Percentiles rank a stretch among this genome's conserved stretches.
These are phyloP conservation scores for Prietella phreatophila DNA, from an alignment of 2,113 vertebrate species.

Conservation along the genomic window DNA sequence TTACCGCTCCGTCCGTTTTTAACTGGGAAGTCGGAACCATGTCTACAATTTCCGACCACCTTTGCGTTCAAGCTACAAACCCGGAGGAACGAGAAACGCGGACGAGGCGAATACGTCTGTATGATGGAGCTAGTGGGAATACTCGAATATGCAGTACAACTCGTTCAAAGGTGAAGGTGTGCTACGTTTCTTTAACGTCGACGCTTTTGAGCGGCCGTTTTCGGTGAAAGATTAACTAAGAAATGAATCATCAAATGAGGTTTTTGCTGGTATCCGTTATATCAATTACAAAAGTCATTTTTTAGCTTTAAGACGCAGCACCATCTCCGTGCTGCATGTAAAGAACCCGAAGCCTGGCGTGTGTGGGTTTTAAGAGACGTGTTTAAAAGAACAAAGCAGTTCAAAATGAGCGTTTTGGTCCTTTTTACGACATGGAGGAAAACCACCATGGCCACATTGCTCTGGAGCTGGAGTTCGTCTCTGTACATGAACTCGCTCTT, in stretches of 20 bases:
- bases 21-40: not conserved
- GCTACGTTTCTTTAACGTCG: not conserved
- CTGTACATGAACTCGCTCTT: not conserved
- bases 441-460: slow-evolving; percentile 27
- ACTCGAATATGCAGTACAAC: not conserved
- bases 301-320: not conserved
- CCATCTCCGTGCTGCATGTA: not conserved
- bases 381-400: slow-evolving; percentile 20
- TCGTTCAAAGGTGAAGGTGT: not conserved
- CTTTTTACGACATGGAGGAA: slow-evolving; percentile 29
- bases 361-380: slow-evolving; percentile 14
- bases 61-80: not conserved
- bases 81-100: not conserved
- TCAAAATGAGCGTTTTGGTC: slow-evolving; percentile 26
- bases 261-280: not conserved
- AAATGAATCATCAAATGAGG: not conserved
- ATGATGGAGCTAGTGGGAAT: not conserved
- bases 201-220: not conserved
- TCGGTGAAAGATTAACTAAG: not conserved
- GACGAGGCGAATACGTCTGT: not conserved
- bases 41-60: not conserved
- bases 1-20: not conserved
- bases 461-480: not conserved
- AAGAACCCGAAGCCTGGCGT: not conserved
- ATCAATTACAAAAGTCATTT: not conserved